Base-by-base conservation (phyloP, 2,888 invertebrate genomes). In the Ethmia dodecea region DNA sequence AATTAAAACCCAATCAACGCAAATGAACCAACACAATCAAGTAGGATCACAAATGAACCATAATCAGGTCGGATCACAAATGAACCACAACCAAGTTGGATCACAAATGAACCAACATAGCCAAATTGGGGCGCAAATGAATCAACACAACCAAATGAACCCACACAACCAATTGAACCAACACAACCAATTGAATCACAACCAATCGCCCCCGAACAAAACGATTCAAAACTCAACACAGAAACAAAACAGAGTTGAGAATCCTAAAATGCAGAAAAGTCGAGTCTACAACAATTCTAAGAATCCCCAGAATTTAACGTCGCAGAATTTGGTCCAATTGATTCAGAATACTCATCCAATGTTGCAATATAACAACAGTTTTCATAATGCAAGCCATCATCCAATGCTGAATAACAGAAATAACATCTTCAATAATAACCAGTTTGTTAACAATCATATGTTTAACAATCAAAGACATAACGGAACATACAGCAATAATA, bases 311-410 rank as follows among this genome's bases (percentile, higher is more conserved):
- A n/a, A n/a, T n/a, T n/a, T n/a, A 41, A 65, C 70, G 0, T 78
- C 81, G 0, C 78, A 81, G 40, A 83, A 78, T 33, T 37, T 87
- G 14, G 86, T 86, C 0, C 86, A 86, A 27, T 27, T 79, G 0
- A 77, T 87, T 12, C 86, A 86, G 47, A 80, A 75, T 28, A 83
- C 86, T 0, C 86, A 87, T 46, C 86, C 86, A 0, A 83, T 86
- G 76, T 28, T 86, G 32, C 76, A 81, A 14, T 67, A 64, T 8
- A 72, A 71, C 14, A 77, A 70, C 37, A 76, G 78, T 35, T 77
- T 60, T 26, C 79, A 83, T 11, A 86, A 86, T n/a, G 81, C 79
- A 0, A 79, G 59, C 5, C 83, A 86, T 34, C 83, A 86, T 28
- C 80, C 84, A 0, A 73, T 86, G 68, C 43, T 86, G 47, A 76